Evolutionary conservation across 2,888 invertebrate genomes (phyloP), one percentile per base, ranked within the genome.

Genomic region (Lymantria monacha): DNA sequence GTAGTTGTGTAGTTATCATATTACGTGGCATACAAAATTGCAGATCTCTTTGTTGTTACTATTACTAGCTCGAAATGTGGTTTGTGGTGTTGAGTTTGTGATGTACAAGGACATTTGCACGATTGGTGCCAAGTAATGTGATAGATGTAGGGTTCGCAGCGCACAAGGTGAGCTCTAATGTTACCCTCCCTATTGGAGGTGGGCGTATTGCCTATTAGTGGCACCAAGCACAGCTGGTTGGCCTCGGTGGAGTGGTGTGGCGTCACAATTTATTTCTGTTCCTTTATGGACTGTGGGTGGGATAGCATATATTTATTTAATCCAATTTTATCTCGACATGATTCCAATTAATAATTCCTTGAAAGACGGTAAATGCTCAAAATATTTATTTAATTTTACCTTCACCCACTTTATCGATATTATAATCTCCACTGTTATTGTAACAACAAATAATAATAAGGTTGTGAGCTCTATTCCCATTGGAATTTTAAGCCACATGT

Each of bases 381-480:
- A 72, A 22, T 22, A 63, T 58, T 33, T 33, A 72, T 69, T 67
- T 70, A 66, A 57, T 71, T 72, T 67, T 48, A 56, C 46, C 55
- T 72, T 76, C 77, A 80, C 82, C 86, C 85, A 85, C 83, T 78
- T 79, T 69, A 70, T 71, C 76, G 70, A 71, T 30, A 42, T 42
- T 79, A 74, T 76, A 74, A 76, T 83, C 77, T 82, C 83, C 81
- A 81, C 81, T 81, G 74, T 83, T 82, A 67, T 73, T 75, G 80
- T 81, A 82, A 65, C 84, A 84, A 86, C 78, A 77, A 74, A 78
- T 79, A 46, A 81, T 76, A 83, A 83, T 81, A 91, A 88, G 92
- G 92, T 92, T 92, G 92, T 92, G 92, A 92, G 89, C 90, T 91
- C 89, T 89, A 83, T 90, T 87, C 87, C 86, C 83, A 69, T 87